phyloP scores from a whole-genome alignment of 2,113 vertebrate species.

The Fulica atra region DNA sequence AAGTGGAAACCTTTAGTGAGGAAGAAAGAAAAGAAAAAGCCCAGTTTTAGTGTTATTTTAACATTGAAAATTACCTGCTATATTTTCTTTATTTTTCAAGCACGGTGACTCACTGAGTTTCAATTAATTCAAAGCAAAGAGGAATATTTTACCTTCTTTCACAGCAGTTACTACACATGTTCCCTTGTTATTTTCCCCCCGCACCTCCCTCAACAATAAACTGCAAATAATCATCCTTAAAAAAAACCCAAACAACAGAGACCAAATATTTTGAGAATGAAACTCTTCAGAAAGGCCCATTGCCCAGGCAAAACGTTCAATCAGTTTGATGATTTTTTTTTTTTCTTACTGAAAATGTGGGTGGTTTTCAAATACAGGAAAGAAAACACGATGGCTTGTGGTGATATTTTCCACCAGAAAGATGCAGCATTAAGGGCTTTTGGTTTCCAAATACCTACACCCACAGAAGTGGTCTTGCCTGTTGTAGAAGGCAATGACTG shows the following conservation, averaged over 20 bases:
- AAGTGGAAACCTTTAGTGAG: not conserved
- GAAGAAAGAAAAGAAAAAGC: not conserved
- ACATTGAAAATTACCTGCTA: not conserved
- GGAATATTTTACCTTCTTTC: not conserved
- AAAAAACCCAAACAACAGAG: not conserved
- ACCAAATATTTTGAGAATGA: not conserved
- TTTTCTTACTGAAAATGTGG: constrained; percentile 65
- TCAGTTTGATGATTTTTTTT: not conserved
- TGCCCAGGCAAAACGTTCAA: not conserved
- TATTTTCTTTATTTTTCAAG: not conserved
- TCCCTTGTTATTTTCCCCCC: not conserved
- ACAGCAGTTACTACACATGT: not conserved
- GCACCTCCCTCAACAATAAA: not conserved
- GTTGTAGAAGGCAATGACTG: not conserved
- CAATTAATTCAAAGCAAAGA: not conserved
- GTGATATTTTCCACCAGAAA: constrained; percentile 73
- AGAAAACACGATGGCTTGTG: constrained; percentile 62
- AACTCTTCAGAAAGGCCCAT: not conserved
- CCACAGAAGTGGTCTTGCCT: constrained; percentile 42
- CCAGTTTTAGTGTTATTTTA: not conserved
- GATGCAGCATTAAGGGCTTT: constrained; percentile 67
- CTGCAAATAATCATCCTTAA: not conserved
- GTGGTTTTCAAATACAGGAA: constrained; percentile 73
- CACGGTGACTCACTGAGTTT: not conserved
- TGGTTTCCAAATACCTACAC: constrained; percentile 69